Conservation (phyloP, 2,113 vertebrate genomes). For the Solenodon paradoxus region DNA sequence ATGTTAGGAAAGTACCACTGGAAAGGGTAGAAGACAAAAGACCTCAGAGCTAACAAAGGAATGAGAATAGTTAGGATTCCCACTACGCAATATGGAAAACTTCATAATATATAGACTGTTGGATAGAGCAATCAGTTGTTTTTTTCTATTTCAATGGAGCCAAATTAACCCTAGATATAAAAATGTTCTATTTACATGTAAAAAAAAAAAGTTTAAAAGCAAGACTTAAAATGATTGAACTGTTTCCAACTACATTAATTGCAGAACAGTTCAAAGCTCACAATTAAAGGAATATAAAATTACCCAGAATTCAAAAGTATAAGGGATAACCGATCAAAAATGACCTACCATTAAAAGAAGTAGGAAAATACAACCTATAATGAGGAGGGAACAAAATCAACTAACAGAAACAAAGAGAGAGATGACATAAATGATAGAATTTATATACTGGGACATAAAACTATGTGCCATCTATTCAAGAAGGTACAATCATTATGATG, state of each 20-base stretch:
- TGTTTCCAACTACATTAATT: background rate
- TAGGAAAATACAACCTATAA: background rate
- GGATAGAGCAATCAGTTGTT: background rate
- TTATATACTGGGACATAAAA: background rate
- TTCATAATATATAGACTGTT: background rate
- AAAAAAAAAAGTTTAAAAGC: background rate
- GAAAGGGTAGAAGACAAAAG: background rate
- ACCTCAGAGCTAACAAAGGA: background rate
- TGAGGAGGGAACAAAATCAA: background rate
- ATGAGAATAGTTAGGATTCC: background rate
- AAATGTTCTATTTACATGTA: background rate
- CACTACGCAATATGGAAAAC: background rate
- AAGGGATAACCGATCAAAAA: slow-evolving; percentile 6
- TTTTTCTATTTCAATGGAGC: background rate
- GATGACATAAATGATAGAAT: background rate
- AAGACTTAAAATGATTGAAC: background rate
- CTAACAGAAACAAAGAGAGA: background rate
- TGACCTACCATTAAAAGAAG: background rate
- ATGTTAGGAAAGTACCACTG: background rate
- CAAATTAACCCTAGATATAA: background rate
- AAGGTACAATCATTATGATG: background rate
- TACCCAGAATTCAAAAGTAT: background rate
- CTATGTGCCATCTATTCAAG: background rate
- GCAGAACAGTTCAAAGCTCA: background rate
- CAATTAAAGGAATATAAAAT: background rate